A percentile compares a stretch with the other conserved stretches of the same genome.
Conservation (phyloP, 2,797 vertebrate genomes). For the Fistularia tabacaria region DNA sequence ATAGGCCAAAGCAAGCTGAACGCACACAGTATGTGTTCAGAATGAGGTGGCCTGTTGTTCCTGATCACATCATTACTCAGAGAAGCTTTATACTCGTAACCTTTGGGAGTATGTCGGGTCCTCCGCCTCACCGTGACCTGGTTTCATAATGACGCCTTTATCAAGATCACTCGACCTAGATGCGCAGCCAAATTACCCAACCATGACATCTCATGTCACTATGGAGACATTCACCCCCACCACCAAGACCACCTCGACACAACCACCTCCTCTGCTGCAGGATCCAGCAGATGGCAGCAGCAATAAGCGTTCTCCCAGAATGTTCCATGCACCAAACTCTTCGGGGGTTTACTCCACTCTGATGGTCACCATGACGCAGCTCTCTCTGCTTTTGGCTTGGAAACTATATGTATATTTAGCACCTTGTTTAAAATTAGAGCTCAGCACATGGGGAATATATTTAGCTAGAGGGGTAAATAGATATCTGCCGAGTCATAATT, state of each 20-base stretch:
- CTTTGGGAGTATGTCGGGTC: constrained; percentile 15
- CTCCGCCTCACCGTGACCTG: constrained; percentile 40
- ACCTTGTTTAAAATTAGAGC: constrained; percentile 63
- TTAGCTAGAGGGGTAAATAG: constrained; percentile 56
- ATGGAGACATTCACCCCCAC: constrained; percentile 28
- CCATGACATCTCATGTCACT: constrained; percentile 36
- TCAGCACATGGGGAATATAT: constrained; percentile 57
- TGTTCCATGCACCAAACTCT: constrained; percentile 22
- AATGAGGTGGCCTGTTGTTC: too few relatives aligned
- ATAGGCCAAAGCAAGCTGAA: too few relatives aligned
- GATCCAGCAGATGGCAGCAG: constrained; percentile 67
- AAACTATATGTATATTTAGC: constrained; percentile 76
- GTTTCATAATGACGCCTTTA: constrained; percentile 39
- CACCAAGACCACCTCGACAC: constrained; percentile 10
- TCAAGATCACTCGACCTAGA: constrained; percentile 42
- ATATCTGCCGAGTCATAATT: constrained; percentile 58
- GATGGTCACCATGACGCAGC: constrained; percentile 71
- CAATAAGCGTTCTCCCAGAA: constrained; percentile 16
- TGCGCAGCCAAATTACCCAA: constrained; percentile 40
- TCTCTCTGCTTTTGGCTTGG: constrained; percentile 73
- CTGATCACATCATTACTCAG: too few relatives aligned
- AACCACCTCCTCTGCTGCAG: constrained; percentile 12
- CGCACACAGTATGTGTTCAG: too few relatives aligned
- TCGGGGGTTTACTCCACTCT: constrained; percentile 37
- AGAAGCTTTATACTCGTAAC: constrained; percentile 18